Evolutionary conservation across 1,140 invertebrate species (phyloP), one percentile per base, ranked within the genome.

Genomic region (Colletes latitarsis): DNA sequence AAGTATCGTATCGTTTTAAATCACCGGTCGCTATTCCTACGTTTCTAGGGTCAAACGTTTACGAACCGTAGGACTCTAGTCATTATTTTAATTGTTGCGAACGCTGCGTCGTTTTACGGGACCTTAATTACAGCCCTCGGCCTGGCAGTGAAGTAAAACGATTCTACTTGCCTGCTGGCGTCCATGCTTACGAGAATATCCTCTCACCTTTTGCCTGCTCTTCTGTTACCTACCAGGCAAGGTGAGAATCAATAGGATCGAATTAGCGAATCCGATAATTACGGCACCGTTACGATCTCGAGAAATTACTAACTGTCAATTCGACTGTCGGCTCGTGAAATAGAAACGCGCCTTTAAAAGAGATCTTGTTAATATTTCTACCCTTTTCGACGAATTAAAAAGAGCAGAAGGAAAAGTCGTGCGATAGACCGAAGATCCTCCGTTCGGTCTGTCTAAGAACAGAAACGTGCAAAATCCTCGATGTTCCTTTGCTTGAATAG

Each of bases 31-130:
- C 77, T 64, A 75, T 81, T 77, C 57, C 82, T 76, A 71, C 66
- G 21, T 30, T 49, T 39, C 46, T 60, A 58, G 5, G 39, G 15
- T 52, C 74, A 73, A 70, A 71, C 57, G 71, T 77, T 78, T 58
- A 68, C 41, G 30, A 77, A 63, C 75, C 58, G 70, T 55, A 46
- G 62, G 68, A 84, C 70, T 88, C 70, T 70, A 68, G 87, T 91
- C 82, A 90, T 92, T 92, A 92, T 90, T 91, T 92, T 92, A 92
- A 92, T 92, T 91, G 86, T 92, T 91, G 70, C 73, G 77, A 83
- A 77, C 79, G 78, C 87, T 84, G 79, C 76, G 84, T 79, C 85
- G 83, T 84, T 88, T 79, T 75, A 82, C 3, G 64, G 60, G 77
- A 19, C 86, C 84, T 91, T 90, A 91, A 90, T 90, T 90, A 90